A percentile compares a stretch with the other conserved stretches of the same genome.
phyloP scores from a whole-genome alignment of 1,140 invertebrate genomes.

The Drosophila equinoxialis region DNA sequence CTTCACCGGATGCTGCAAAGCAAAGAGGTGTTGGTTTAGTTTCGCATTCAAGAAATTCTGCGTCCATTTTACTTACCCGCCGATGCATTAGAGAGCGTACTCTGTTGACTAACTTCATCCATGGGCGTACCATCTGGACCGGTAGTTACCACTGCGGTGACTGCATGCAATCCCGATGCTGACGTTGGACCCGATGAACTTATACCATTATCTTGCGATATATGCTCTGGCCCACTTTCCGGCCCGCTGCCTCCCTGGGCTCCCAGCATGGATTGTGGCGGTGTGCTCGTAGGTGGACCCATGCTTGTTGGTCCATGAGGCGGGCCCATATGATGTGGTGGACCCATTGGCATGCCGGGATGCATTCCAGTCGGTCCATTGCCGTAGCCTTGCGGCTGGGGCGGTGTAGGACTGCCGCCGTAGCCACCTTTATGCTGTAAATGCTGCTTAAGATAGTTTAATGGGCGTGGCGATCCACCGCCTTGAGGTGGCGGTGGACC shows the following conservation, averaged over 20 bases:
- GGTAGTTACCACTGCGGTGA: conserved; percentile 93
- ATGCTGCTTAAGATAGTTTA: conserved; percentile 88
- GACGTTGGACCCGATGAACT: conserved; percentile 83
- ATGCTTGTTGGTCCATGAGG: conserved; percentile 84
- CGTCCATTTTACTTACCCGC: conserved; percentile 86
- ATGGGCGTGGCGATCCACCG: conserved; percentile 83
- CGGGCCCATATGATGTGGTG: conserved; percentile 85
- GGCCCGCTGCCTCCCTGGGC: conserved; percentile 63
- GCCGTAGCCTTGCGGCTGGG: conserved; percentile 86
- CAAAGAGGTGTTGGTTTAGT: neutral
- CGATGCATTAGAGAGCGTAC: conserved; percentile 94
- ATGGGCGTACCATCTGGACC: conserved; percentile 93
- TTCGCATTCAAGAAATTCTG: neutral
- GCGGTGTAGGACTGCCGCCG: conserved; percentile 85
- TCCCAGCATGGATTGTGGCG: conserved; percentile 72
- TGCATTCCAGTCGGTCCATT: conserved; percentile 82
- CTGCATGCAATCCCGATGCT: conserved; percentile 84
- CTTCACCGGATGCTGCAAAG: conserved; percentile 91
- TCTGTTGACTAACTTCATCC: conserved; percentile 95
- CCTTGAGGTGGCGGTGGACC: conserved; percentile 69
- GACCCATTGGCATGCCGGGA: conserved; percentile 84
- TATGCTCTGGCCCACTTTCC: conserved; percentile 68
- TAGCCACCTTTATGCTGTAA: conserved; percentile 87
- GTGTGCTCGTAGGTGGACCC: conserved; percentile 84
- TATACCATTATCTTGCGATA: conserved; percentile 82